Evolutionary conservation across 64 coral and sea anemone genomes (phyloP), one percentile per base, ranked within the genome.

Genomic region (Pocillopora verrucosa): DNA sequence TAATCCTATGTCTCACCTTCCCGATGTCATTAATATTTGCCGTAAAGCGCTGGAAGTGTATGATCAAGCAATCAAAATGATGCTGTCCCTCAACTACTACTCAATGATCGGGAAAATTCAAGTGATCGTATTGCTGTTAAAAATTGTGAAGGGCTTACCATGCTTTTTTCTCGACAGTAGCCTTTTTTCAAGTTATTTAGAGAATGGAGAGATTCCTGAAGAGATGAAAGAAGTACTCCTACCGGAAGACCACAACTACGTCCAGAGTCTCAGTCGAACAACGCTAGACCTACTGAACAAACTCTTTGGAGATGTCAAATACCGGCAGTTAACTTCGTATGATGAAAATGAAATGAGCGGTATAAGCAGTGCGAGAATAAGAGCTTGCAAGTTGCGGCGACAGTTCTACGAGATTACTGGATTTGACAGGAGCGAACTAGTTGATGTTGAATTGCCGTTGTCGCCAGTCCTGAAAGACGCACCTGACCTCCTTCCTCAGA

Each of bases 101-200:
- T 36, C 86, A 16, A 41, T 89, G 16, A 89, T 86, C 86, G 92
- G 92, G 41, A 81, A 94, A 94, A 74, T 94, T 16, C 87, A 94
- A 78, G 63, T 82, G 1, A 86, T 68, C 10, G 65, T 84, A 25
- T 58, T 76, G 19, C 92, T 94, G 36, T 78, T 94, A 16, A 58
- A 77, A 76, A 94, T 94, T 61, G 38, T 94, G 14, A 94, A 94
- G 57, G 38, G 30, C 2, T 72, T 84, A 9, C 79, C 92, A 0
- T 94, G 77, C 37, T 89, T 94, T 77, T 14, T 22, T 38, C 65
- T 16, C 13, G 80, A 92, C 80, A 74, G 76, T 10, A 37, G 11
- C 69, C 84, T 11, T 38, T 89, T 94, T 65, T 79, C 70, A 20
- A 41, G 24, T 3, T 94, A 94, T 37, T 59, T 94, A 15, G 84